These are phyloP conservation scores for Temnothorax curvispinosus DNA, from an alignment of 1,140 invertebrate species.

Conservation along the genomic window DNA sequence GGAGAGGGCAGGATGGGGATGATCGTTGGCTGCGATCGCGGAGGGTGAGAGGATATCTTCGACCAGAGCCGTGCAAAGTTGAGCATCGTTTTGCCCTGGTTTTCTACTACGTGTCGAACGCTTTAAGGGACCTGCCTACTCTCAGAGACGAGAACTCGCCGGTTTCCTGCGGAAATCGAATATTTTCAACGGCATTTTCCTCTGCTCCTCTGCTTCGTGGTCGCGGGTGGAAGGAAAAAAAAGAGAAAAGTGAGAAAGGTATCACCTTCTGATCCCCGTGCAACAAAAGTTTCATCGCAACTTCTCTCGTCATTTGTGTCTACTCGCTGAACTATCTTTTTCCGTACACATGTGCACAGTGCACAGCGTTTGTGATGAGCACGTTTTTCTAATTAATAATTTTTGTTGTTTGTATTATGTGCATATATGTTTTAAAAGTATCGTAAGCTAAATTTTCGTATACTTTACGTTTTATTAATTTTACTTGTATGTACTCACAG, in stretches of 20 bases:
- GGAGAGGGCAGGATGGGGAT: constrained; percentile 56
- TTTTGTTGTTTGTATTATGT: not conserved
- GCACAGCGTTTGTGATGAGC: not conserved
- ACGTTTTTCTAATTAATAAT: not conserved
- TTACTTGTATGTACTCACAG: not conserved
- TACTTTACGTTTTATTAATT: not conserved
- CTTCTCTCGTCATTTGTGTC: constrained; percentile 22
- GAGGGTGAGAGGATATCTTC: constrained; percentile 27
- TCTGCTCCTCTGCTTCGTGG: constrained; percentile 5
- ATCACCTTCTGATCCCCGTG: constrained; percentile 15
- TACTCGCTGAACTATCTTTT: constrained; percentile 9
- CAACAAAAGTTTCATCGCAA: constrained; percentile 5
- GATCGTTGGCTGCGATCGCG: constrained; percentile 38
- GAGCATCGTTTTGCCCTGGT: constrained; percentile 64
- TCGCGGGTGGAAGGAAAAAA: not conserved
- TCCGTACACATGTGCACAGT: not conserved
- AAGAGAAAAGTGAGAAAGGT: not conserved
- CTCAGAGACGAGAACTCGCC: constrained; percentile 48
- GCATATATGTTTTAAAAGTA: not conserved
- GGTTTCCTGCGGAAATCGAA: constrained; percentile 67
- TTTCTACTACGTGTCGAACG: constrained; percentile 65
- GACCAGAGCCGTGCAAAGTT: constrained; percentile 49
- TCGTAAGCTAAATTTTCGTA: not conserved
- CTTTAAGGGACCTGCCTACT: constrained; percentile 68
- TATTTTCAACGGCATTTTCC: constrained; percentile 68